Conservation (phyloP, 2,888 invertebrate species). For the Isoperla grammatica region DNA sequence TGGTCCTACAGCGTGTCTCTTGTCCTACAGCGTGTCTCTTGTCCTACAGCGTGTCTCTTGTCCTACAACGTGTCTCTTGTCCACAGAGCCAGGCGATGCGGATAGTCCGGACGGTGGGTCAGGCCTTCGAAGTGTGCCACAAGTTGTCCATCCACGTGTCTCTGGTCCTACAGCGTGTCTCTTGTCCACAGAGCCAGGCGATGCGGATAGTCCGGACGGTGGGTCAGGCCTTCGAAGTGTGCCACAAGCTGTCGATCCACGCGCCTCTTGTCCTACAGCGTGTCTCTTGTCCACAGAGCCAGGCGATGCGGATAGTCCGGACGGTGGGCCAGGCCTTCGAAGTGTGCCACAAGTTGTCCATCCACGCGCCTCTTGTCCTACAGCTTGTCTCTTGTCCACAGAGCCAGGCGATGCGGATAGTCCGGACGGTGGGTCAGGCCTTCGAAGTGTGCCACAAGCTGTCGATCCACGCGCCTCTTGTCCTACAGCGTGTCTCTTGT, state of each 20-base stretch:
- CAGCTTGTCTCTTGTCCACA: slow-evolving; percentile 42
- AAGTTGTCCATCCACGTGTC: slow-evolving; percentile 68
- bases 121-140: slow-evolving; percentile 99
- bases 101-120: slow-evolving; percentile 96
- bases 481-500: too few relatives aligned
- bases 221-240: slow-evolving; percentile 99
- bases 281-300: slow-evolving; percentile 60
- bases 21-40: too few relatives aligned
- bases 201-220: slow-evolving; percentile 98
- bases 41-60: too few relatives aligned
- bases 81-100: slow-evolving; percentile 95
- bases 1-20: too few relatives aligned
- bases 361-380: slow-evolving; percentile 44
- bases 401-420: slow-evolving; percentile 98
- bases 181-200: slow-evolving; percentile 78
- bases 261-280: slow-evolving; percentile 34
- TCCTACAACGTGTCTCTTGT: too few relatives aligned
- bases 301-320: slow-evolving; percentile 97
- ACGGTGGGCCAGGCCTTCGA: slow-evolving; percentile 99
- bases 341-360: slow-evolving; percentile 94
- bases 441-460: slow-evolving; percentile 99
- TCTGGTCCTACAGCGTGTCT: too few relatives aligned
- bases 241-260: slow-evolving; percentile 85
- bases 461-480: slow-evolving; percentile 53
- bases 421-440: slow-evolving; percentile 97